Evolutionary conservation across 2,888 invertebrate genomes (phyloP), one percentile per base, ranked within the genome.

Genomic region (Eumacrocentrus americanus): DNA sequence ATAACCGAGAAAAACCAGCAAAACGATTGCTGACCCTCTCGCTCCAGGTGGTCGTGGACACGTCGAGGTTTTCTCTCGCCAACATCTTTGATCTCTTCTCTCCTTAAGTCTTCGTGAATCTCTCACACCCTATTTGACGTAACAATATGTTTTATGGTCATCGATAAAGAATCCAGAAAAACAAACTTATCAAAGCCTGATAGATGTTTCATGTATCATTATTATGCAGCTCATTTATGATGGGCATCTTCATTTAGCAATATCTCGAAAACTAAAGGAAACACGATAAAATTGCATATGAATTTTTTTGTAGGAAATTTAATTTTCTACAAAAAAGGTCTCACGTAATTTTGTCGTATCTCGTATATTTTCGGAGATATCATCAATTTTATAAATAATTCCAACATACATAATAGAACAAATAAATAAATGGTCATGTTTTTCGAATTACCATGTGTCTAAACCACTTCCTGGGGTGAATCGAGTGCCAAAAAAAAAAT

Each of bases 1-100:
- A 78, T 78, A 78, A 77, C 73, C 75, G 74, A 77, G 75, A 76
- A 77, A 77, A 77, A 75, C 74, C 70, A 72, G 73, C 71, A 76
- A 77, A 77, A 76, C 71, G 75, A 73, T 75, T 70, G 69, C 68
- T 69, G 66, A 66, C 68, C 64, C 56, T 60, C 53, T 67, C 68
- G 57, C 69, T 53, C 60, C 69, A 66, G 70, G 71, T 70, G 70
- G 71, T 47, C 69, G 61, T 63, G 51, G 20, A 62, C 38, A 64
- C 56, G 59, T 56, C 48, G 60, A 60, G 60, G 44, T 48, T 46
- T 42, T 38, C 42, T 46, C 14, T n/a, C 9, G 22, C 38, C n/a
- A n/a, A n/a, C n/a, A n/a, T 56, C 53, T 57, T 22, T 42, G 42
- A 40, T 40, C 51, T 51, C 38, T 20, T 40, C 38, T 47, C 56